phyloP scores from a whole-genome alignment of 1,140 invertebrate genomes.

The Hypothenemus hampei region DNA sequence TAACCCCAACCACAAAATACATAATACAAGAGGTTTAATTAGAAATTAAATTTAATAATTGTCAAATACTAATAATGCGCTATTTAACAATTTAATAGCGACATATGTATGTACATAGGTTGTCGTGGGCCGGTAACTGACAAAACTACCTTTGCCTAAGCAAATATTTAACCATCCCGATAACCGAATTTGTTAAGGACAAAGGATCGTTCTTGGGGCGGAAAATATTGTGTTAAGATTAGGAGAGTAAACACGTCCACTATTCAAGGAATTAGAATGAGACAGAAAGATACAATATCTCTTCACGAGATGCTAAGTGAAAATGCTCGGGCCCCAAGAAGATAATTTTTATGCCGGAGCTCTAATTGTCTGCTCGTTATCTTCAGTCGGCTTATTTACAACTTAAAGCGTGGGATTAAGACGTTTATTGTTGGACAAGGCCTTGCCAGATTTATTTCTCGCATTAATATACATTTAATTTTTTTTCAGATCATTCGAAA shows the following conservation, averaged over 20 bases:
- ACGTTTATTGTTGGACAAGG: neutral
- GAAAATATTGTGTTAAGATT: constrained; percentile 27
- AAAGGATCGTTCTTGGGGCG: constrained; percentile 12
- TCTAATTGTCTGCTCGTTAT: neutral
- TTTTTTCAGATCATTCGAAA: constrained; percentile 44
- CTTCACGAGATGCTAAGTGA: neutral
- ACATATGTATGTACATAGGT: neutral
- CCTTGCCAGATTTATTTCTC: neutral
- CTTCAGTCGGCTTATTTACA: neutral
- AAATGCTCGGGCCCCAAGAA: neutral
- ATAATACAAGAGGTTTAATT: neutral
- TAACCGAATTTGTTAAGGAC: constrained; percentile 18
- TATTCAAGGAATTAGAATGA: constrained; percentile 11
- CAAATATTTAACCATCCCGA: constrained; percentile 18
- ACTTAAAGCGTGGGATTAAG: neutral
- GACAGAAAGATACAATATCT: neutral
- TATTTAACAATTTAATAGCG: constrained; percentile 2
- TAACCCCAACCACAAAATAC: neutral
- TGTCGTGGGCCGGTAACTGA: neutral
- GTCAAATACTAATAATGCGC: neutral
- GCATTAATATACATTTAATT: neutral
- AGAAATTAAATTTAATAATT: neutral
- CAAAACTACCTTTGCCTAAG: constrained; percentile 10
- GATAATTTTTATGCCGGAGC: neutral
- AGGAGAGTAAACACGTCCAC: constrained; percentile 11